These are phyloP conservation scores for Argynnis bischoffii DNA, from an alignment of 2,888 invertebrate genomes.

Conservation along the genomic window DNA sequence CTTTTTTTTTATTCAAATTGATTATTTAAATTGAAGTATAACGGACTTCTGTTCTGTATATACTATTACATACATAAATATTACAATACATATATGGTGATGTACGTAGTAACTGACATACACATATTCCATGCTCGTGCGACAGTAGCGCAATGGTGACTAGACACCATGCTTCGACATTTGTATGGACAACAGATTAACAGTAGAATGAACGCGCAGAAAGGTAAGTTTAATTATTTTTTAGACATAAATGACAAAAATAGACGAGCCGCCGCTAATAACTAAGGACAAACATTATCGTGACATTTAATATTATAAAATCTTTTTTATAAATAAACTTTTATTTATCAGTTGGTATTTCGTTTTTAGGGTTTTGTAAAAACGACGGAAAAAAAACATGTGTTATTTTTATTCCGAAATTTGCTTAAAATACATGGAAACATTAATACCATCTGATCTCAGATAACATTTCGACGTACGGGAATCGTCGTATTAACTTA, in stretches of 20 bases:
- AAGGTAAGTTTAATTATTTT: background rate
- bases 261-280: too few species aligned
- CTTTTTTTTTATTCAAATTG: constrained; percentile 1
- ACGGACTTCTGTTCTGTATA: constrained; percentile 17
- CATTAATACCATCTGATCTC: constrained; percentile 36
- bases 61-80: constrained; percentile 9
- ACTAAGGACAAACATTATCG: too few species aligned
- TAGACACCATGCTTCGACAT: background rate
- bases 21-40: constrained; percentile 18
- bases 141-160: background rate
- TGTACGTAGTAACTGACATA: constrained; percentile 4
- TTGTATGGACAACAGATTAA: background rate
- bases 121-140: background rate
- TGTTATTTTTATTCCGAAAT: constrained; percentile 5
- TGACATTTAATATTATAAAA: too few species aligned
- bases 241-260: too few species aligned
- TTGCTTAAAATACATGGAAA: constrained; percentile 24
- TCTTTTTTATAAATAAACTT: too few species aligned
- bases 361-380: too few species aligned
- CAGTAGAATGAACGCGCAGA: background rate
- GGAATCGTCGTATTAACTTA: constrained; percentile 43
- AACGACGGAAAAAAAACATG: background rate
- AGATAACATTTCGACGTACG: constrained; percentile 44
- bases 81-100: constrained; percentile 10
- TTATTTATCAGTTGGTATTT: too few species aligned